These are phyloP conservation scores for Microtus ochrogaster DNA, from an alignment of 2,113 vertebrate species.

Conservation along the genomic window DNA sequence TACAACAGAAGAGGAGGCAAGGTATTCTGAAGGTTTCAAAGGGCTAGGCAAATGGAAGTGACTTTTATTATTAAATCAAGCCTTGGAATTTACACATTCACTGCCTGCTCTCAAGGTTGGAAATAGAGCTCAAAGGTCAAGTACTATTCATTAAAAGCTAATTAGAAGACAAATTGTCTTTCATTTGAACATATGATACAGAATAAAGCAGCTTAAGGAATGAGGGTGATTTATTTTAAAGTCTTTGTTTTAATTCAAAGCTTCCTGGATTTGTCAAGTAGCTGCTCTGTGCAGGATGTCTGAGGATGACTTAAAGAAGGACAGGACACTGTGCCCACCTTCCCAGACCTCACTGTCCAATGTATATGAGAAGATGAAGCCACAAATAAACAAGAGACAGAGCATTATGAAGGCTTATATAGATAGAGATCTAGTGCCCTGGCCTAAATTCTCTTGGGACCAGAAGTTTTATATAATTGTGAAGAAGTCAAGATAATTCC, in stretches of 20 bases:
- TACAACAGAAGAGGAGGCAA: background rate
- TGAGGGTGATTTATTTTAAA: slow-evolving; percentile 56
- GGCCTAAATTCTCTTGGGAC: background rate
- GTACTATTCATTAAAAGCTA: slow-evolving; percentile 76
- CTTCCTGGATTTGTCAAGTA: slow-evolving; percentile 11
- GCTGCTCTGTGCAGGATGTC: background rate
- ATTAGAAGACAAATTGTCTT: slow-evolving; percentile 77
- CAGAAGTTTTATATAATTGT: background rate
- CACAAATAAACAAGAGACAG: slow-evolving; percentile 17
- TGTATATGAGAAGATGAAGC: background rate
- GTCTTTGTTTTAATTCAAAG: slow-evolving; percentile 50
- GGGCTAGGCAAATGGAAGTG: slow-evolving; percentile 41
- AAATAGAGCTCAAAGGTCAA: slow-evolving; percentile 76
- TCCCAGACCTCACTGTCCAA: background rate
- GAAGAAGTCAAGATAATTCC: slow-evolving; percentile 8
- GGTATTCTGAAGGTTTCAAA: slow-evolving; percentile 33
- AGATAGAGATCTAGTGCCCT: background rate
- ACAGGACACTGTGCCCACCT: background rate
- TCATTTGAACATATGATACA: slow-evolving; percentile 61
- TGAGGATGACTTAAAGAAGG: background rate
- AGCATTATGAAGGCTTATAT: background rate
- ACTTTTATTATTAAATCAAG: slow-evolving; percentile 74
- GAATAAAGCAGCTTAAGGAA: slow-evolving; percentile 66
- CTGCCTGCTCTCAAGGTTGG: slow-evolving; percentile 53
- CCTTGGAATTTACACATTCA: slow-evolving; percentile 61